Evolutionary conservation across 2,797 vertebrate genomes (phyloP).

Genomic region (Manis javanica): DNA sequence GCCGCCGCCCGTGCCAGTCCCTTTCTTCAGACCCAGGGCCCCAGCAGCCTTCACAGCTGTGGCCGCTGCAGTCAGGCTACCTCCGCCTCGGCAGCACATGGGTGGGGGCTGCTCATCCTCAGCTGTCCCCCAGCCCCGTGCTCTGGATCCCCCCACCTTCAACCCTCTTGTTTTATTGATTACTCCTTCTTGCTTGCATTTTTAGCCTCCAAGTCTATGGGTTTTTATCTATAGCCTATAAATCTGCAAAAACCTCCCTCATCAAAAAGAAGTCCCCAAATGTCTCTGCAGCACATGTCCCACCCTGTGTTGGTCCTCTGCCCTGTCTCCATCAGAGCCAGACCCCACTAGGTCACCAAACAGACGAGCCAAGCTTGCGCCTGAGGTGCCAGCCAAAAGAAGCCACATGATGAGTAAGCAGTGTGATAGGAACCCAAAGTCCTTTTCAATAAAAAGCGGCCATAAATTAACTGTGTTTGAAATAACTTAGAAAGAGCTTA

Average conservation of each 20-base stretch:
- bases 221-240: neutral
- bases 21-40: too few species aligned
- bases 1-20: too few species aligned
- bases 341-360: neutral
- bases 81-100: too few species aligned
- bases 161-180: neutral
- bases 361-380: rapidly evolving
- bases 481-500: neutral
- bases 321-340: neutral
- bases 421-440: neutral
- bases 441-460: neutral
- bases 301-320: neutral
- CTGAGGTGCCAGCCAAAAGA: neutral
- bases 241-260: neutral
- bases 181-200: neutral
- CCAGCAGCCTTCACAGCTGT: too few species aligned
- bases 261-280: neutral
- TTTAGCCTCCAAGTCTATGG: neutral
- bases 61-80: too few species aligned
- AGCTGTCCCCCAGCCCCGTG: neutral
- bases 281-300: neutral
- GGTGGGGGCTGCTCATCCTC: neutral
- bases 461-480: neutral
- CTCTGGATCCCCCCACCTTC: neutral
- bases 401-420: neutral